Base-by-base conservation (phyloP, 2,113 vertebrate genomes). In the Phocoena phocoena region DNA sequence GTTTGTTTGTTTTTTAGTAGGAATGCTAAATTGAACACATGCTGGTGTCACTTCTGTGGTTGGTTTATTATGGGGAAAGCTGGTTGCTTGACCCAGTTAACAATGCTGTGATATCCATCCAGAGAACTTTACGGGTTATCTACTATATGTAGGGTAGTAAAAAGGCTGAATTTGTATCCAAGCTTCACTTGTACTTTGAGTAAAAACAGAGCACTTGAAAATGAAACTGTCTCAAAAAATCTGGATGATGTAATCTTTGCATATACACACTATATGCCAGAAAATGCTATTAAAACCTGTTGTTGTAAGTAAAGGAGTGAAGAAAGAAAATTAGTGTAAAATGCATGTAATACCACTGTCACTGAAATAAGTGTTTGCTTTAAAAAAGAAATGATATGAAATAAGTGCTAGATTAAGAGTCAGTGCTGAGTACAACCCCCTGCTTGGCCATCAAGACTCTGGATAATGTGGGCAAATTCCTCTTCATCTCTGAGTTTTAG, bases 181-280 rank as follows among this genome's bases (percentile, higher is more conserved):
- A 55, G 5, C 10, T 81, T 83, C 6, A 4, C 33, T 88, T 60
- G 17, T 23, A 77, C 26, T 44, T 26, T n/a, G 28, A 38, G 33
- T 63, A 41, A 70, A 55, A 96, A 74, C 3, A 80, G 65, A 95
- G 33, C 38, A 91, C 70, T 87, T 90, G 2, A 93, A 93, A 92
- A 86, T 76, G 8, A n/a, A 62, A 31, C 25, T 87, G 41, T 77
- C 55, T 67, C 9, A 17, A 20, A 96, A 96, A 85, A 58, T 55
- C 15, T 74, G 71, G 33, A 14, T 60, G 18, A 28, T 63, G 26
- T 73, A 9, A 62, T 90, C 28, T 73, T 91, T 83, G 67, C 62
- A 60, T 20, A 80, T 1, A 73, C 25, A 65, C 15, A 38, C 41
- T n/a, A 0, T 44, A 12, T 47, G 58, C 28, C 70, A 86, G 26